Evolutionary conservation across 2,113 vertebrate genomes (phyloP).

Genomic region (Montifringilla adamsi): DNA sequence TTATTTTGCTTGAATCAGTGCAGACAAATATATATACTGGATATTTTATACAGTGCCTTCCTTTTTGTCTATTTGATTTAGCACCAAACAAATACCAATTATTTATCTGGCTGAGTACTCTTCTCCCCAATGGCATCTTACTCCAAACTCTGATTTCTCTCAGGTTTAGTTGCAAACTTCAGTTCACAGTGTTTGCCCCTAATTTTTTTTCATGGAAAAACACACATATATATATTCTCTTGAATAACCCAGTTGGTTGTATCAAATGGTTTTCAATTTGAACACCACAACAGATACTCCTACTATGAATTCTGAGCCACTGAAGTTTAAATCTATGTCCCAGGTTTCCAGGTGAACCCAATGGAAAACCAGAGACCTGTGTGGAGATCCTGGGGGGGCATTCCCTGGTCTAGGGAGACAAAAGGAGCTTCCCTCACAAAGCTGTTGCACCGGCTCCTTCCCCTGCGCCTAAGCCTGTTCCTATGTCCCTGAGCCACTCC

Average conservation of each 20-base stretch:
- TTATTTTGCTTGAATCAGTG: background rate
- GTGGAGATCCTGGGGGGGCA: no score
- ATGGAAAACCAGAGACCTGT: background rate
- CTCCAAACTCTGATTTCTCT: background rate
- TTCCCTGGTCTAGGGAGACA: no score
- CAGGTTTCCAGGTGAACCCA: background rate
- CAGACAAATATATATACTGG: background rate
- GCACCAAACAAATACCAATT: background rate
- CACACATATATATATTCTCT: background rate
- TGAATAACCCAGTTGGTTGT: rapidly evolving
- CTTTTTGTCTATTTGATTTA: background rate
- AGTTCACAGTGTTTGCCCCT: background rate
- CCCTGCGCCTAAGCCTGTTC: no score
- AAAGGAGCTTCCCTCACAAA: no score
- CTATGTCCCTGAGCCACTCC: no score
- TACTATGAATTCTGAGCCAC: background rate
- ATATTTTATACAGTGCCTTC: background rate
- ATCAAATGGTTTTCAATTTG: background rate
- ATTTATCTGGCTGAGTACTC: background rate
- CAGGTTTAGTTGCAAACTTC: background rate
- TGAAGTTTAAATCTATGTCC: background rate
- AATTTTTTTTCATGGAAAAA: background rate
- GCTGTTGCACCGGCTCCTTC: no score
- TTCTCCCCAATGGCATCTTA: background rate
- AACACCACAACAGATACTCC: background rate